phyloP scores from a whole-genome alignment of 2,113 vertebrate species.

The Lamprotornis superbus region DNA sequence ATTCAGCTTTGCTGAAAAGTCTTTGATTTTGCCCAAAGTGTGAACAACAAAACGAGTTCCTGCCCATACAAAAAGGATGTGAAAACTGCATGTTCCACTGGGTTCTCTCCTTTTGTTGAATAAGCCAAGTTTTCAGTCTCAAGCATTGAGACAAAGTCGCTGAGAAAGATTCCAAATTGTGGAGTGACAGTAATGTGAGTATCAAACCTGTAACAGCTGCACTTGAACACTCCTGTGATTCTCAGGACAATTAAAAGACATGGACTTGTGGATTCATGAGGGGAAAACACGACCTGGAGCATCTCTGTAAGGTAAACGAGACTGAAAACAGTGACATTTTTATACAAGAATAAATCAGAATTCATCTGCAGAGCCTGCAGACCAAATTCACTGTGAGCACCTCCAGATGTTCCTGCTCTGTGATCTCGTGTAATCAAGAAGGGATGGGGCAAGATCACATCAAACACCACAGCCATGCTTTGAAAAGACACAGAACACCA shows the following conservation, averaged over 20 bases:
- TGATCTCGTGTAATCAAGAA: background rate
- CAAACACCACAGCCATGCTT: background rate
- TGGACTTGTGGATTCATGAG: accelerated
- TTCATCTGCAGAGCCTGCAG: background rate
- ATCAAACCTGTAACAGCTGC: background rate
- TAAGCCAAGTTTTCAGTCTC: background rate
- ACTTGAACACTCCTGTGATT: background rate
- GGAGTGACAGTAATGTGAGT: background rate
- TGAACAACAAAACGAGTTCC: background rate
- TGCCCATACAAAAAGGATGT: background rate
- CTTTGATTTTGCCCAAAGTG: background rate
- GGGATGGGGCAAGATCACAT: background rate
- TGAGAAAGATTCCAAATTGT: background rate
- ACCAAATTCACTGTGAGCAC: background rate
- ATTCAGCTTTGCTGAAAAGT: background rate
- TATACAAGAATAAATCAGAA: background rate
- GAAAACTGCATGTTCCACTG: background rate
- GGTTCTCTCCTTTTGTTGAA: background rate
- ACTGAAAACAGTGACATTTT: background rate
- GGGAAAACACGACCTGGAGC: background rate
- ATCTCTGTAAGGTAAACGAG: background rate
- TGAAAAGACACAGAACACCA: background rate
- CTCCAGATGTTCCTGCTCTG: background rate
- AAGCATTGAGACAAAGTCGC: background rate
- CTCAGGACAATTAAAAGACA: too few relatives aligned